A percentile compares a stretch with the other conserved stretches of the same genome.
Evolutionary conservation across 2,113 vertebrate genomes (phyloP).

Genomic region (Neolamprologus brichardi): DNA sequence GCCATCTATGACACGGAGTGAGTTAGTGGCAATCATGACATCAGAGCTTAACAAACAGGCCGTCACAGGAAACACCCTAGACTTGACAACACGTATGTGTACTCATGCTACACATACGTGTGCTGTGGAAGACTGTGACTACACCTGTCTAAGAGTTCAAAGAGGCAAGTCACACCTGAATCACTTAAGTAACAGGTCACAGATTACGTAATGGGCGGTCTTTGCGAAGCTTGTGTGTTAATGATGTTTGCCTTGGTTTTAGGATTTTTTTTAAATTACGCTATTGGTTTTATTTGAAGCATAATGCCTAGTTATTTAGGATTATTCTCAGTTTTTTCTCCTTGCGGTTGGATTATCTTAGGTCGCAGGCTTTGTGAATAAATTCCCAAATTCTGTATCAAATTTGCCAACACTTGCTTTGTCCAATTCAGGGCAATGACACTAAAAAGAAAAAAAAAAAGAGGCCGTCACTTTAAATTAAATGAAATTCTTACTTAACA

Average conservation of each 20-base stretch:
- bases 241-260: background rate
- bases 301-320: background rate
- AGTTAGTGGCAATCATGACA: constrained; percentile 29
- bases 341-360: background rate
- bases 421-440: background rate
- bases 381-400: background rate
- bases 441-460: background rate
- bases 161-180: constrained; percentile 43
- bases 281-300: background rate
- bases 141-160: constrained; percentile 29
- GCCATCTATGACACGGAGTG: constrained; percentile 11
- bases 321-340: background rate
- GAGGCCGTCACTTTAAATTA: background rate
- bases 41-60: constrained; percentile 14
- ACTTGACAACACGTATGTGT: constrained; percentile 17
- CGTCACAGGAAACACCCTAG: constrained; percentile 49
- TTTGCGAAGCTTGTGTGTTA: background rate
- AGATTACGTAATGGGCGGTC: background rate
- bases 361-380: background rate
- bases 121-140: constrained; percentile 27
- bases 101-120: background rate
- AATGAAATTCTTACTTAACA: background rate
- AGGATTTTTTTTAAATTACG: background rate
- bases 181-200: constrained; percentile 13
- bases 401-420: background rate